Conservation (phyloP, 2,113 vertebrate species). For the Brachirus orientalis region DNA sequence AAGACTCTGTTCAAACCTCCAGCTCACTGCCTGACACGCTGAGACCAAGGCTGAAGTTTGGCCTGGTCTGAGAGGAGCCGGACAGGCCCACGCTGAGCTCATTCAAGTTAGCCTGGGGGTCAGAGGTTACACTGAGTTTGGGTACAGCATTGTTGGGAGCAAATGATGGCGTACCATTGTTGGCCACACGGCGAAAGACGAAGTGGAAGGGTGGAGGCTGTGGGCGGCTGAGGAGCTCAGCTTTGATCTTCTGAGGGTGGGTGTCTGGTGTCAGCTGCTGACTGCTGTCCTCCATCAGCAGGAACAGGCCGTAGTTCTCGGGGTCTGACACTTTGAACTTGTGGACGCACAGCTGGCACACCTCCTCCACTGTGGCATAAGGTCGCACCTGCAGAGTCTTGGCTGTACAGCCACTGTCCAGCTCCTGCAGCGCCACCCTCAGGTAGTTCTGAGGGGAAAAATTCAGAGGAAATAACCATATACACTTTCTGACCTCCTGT, state of each 20-base stretch:
- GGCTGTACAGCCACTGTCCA: slow-evolving; percentile 91
- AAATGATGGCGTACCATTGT: slow-evolving; percentile 3
- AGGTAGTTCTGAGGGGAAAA: slow-evolving; percentile 88
- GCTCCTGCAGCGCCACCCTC: slow-evolving; percentile 93
- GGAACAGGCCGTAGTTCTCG: slow-evolving; percentile 81
- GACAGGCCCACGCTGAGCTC: slow-evolving; percentile 5
- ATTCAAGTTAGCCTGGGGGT: slow-evolving; percentile 31
- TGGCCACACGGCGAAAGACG: slow-evolving; percentile 87
- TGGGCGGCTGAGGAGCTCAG: slow-evolving; percentile 89
- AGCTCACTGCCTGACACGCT: slow-evolving; percentile 16
- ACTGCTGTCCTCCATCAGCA: slow-evolving; percentile 87
- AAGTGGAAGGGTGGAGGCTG: slow-evolving; percentile 90
- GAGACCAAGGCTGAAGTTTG: slow-evolving; percentile 33
- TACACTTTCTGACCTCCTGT: no score
- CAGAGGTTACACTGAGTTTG: slow-evolving; percentile 8
- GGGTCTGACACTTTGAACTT: slow-evolving; percentile 90
- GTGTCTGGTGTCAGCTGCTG: slow-evolving; percentile 95
- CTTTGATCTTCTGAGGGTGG: slow-evolving; percentile 96
- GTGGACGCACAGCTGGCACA: slow-evolving; percentile 89
- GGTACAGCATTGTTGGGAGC: slow-evolving; percentile 9
- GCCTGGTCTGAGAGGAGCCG: background rate
- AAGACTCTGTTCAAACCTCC: background rate
- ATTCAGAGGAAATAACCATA: background rate
- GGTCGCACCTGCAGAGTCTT: slow-evolving; percentile 92
- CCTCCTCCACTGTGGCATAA: slow-evolving; percentile 90